Evolutionary conservation across 2,888 invertebrate species (phyloP), one percentile per base, ranked within the genome.

Genomic region (Elegia similella): DNA sequence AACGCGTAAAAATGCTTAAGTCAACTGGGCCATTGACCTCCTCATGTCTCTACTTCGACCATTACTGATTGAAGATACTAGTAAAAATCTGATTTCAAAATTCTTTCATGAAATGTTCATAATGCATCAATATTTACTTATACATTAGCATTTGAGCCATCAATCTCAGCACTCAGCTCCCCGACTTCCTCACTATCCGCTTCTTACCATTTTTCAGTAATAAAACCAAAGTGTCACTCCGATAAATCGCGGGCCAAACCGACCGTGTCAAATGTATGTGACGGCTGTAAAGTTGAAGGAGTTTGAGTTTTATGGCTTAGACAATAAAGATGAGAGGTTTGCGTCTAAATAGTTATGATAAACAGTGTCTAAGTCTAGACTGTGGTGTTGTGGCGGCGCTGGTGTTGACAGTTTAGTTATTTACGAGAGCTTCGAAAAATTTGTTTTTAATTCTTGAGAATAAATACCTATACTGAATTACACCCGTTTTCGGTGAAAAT

Each of bases 221-320:
- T 50, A 50, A 50, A 50, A 50, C 50, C 38, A 23, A n/a, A 50
- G 12, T 50, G 50, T 50, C 50, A 50, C 34, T 50, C n/a, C 50
- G 50, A 50, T 50, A 50, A 50, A 50, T 50, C 34, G 32, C 34
- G 15, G 0, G 12, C 12, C 17, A 50, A 50, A 50, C 50, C 50
- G 50, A 34, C 17, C 38, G 38, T 16, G 34, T 50, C 50, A 50
- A 50, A 50, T 50, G 50, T 34, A 38, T 50, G 50, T 17, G 34
- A 38, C 50, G 16, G 34, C 50, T 15, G 16, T 17, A 38, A n/a
- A 38, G 16, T 17, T 12, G 32, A 17, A 7, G 34, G 17, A 50
- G 10, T 50, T 50, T 50, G 34, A 34, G 16, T 50, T 50, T 34
- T 50, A 50, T 38, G 34, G 34, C 34, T 10, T 0, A 12, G 1